These are phyloP conservation scores for Forbesichthys papilliferus DNA, from an alignment of 2,113 vertebrate species.

Conservation along the genomic window DNA sequence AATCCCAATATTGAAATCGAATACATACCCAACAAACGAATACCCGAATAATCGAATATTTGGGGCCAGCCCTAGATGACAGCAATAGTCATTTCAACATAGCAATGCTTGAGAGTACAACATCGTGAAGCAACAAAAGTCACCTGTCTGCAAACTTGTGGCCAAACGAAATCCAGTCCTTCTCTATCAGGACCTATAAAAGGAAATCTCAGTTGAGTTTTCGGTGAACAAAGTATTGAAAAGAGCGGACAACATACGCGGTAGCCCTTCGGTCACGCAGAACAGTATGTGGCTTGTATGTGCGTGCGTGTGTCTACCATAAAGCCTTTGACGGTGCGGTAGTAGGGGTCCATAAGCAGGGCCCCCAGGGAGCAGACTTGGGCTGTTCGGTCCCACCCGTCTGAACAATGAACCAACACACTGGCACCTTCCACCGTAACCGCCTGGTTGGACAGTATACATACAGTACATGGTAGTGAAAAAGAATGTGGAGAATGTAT, in stretches of 20 bases:
- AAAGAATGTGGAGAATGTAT: no score
- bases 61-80: no score
- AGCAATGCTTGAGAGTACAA: no score
- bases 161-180: slow-evolving; percentile 99
- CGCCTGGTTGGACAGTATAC: slow-evolving; percentile 73
- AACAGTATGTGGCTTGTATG: no score
- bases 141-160: slow-evolving; percentile 99
- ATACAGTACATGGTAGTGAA: background rate
- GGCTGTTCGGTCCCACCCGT: slow-evolving; percentile 97
- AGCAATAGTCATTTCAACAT: no score
- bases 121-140: slow-evolving; percentile 7
- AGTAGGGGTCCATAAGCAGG: slow-evolving; percentile 92
- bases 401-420: slow-evolving; percentile 95
- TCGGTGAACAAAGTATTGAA: slow-evolving; percentile 1
- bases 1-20: no score
- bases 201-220: slow-evolving; percentile 1
- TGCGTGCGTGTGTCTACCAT: slow-evolving; percentile 78
- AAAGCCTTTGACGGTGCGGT: slow-evolving; percentile 95
- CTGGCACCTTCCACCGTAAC: slow-evolving; percentile 88
- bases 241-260: background rate
- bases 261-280: background rate
- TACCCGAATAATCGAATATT: no score
- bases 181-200: slow-evolving; percentile 92
- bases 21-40: no score
- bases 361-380: slow-evolving; percentile 94